Evolutionary conservation across 1,140 invertebrate genomes (phyloP).

Genomic region (Brachionus asplanchnoidis): DNA sequence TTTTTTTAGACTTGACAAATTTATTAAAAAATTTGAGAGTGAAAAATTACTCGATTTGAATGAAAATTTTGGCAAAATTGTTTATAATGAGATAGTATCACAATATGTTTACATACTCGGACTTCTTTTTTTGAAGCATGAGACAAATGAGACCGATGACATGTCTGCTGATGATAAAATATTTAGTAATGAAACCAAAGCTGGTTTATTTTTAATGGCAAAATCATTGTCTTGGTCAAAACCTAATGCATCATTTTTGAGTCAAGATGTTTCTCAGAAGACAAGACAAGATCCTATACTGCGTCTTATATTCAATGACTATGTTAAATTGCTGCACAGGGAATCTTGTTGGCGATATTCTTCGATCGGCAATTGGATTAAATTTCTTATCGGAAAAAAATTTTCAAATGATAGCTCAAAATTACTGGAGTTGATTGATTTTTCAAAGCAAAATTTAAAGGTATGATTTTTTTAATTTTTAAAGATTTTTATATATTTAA

Average conservation of each 20-base stretch:
- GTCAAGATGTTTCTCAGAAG: not conserved
- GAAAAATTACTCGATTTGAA: not conserved
- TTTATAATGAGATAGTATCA: not conserved
- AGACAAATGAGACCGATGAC: not conserved
- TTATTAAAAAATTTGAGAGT: not conserved
- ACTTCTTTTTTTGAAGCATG: not conserved
- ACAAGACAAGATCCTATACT: not conserved
- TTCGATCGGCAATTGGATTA: not conserved
- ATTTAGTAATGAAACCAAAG: not conserved
- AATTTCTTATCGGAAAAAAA: not conserved
- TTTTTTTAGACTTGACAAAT: not conserved
- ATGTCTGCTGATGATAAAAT: not conserved
- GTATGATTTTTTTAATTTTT: not conserved
- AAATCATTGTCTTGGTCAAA: not conserved
- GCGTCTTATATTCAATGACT: not conserved
- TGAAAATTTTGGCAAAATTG: not conserved
- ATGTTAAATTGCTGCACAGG: slow-evolving; percentile 1
- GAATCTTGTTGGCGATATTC: slow-evolving; percentile 8
- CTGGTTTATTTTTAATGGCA: not conserved
- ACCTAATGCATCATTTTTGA: not conserved
- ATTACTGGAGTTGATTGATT: not conserved
- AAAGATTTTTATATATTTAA: not conserved
- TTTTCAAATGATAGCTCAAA: not conserved
- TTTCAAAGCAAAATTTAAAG: not conserved
- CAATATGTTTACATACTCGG: not conserved